A percentile compares a stretch with the other conserved stretches of the same genome.
Conservation (phyloP, 2,888 invertebrate genomes). For the Gnatocerus cornutus region DNA sequence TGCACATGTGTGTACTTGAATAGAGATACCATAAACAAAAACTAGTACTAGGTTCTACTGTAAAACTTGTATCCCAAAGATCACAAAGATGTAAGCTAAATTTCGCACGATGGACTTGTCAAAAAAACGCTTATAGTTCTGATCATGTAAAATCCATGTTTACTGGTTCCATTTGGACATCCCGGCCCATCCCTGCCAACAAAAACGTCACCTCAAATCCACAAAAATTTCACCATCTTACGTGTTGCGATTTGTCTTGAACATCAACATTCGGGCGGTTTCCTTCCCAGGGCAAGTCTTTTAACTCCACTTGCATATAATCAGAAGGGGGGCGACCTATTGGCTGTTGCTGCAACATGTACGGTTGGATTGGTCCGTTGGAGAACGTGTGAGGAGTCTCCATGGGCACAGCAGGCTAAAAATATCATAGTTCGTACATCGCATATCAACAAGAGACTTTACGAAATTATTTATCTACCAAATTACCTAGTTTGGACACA, state of each 20-base stretch:
- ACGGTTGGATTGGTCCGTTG: constrained; percentile 61
- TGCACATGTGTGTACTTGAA: constrained; percentile 40
- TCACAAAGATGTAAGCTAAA: constrained; percentile 68
- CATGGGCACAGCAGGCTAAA: constrained; percentile 63
- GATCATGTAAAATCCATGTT: constrained; percentile 51
- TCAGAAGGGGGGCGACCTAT: constrained; percentile 57
- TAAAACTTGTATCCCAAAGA: constrained; percentile 69
- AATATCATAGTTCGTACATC: constrained; percentile 14
- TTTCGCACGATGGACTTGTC: constrained; percentile 67
- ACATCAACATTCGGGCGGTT: constrained; percentile 65
- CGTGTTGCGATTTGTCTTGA: constrained; percentile 69
- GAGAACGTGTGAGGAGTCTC: constrained; percentile 64
- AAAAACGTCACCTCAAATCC: constrained; percentile 36
- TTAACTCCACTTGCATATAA: constrained; percentile 62
- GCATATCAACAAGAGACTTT: too few relatives aligned
- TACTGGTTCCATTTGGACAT: constrained; percentile 71
- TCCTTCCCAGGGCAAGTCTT: constrained; percentile 66
- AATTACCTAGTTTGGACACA: too few relatives aligned
- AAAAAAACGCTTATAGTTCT: constrained; percentile 67
- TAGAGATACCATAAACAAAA: constrained; percentile 54
- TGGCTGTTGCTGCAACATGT: constrained; percentile 58
- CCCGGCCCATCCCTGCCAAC: constrained; percentile 72
- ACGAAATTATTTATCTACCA: too few relatives aligned
- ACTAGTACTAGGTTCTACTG: constrained; percentile 63
- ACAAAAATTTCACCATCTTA: constrained; percentile 55